These are phyloP conservation scores for Chaetogeoica ovagalla DNA, from an alignment of 2,888 invertebrate genomes.

Conservation along the genomic window DNA sequence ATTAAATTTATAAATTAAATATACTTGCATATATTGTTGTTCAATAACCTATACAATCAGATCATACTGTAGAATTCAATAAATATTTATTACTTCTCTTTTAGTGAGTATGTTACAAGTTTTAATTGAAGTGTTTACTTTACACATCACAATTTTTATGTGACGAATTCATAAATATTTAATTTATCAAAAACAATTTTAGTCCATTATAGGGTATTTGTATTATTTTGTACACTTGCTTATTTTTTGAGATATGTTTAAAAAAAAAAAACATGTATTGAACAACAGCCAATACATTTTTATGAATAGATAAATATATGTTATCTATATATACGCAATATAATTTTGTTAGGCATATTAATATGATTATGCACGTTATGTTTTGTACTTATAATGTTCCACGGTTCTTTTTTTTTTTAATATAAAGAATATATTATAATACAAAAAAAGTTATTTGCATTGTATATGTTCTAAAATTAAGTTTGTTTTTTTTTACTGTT, in stretches of 20 bases:
- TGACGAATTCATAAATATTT: neutral
- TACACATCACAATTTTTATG: neutral
- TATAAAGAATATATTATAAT: neutral
- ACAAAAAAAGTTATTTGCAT: conserved; percentile 9
- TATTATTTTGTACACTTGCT: neutral
- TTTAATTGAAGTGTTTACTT: neutral
- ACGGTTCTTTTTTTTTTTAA: neutral
- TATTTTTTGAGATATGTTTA: neutral
- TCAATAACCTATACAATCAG: too few relatives aligned
- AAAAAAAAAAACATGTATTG: neutral
- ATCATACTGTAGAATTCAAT: too few relatives aligned
- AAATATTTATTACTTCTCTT: neutral
- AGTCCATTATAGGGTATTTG: neutral
- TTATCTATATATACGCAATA: neutral
- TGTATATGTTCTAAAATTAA: conserved; percentile 37
- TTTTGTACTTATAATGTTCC: conserved; percentile 34
- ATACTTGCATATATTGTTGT: too few relatives aligned
- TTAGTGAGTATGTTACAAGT: neutral
- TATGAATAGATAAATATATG: neutral
- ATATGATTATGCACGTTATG: neutral
- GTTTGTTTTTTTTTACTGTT: conserved; percentile 45
- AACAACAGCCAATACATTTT: neutral
- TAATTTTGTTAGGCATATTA: neutral
- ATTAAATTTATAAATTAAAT: too few relatives aligned
- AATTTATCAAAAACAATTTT: neutral